Percentiles rank a stretch among this genome's conserved stretches.
phyloP scores from a whole-genome alignment of 2,888 invertebrate species.

The Ischnus inquisitorius region DNA sequence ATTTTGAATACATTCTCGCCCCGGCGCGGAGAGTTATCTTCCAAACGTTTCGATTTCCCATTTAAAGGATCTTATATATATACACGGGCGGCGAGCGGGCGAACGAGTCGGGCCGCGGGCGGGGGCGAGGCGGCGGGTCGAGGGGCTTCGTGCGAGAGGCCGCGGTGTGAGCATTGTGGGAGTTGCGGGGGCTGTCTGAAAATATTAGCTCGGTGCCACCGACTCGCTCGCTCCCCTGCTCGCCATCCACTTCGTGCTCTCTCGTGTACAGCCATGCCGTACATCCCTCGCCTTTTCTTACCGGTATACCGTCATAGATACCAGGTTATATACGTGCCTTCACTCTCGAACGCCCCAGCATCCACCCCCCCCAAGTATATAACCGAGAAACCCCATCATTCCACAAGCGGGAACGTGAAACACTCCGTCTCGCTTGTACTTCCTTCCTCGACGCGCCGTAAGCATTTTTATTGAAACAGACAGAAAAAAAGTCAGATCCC shows the following conservation, averaged over 20 bases:
- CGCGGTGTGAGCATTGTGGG: constrained; percentile 66
- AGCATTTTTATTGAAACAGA: constrained; percentile 63
- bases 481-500: constrained; percentile 2
- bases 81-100: constrained; percentile 73
- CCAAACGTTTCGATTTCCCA: constrained; percentile 85
- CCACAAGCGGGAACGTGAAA: constrained; percentile 43
- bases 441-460: constrained; percentile 41
- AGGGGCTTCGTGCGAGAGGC: constrained; percentile 41
- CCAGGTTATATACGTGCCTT: constrained; percentile 65
- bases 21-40: constrained; percentile 84
- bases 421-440: constrained; percentile 41
- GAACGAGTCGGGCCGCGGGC: constrained; percentile 74
- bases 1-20: constrained; percentile 85
- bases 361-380: constrained; percentile 1
- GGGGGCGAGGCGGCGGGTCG: constrained; percentile 69
- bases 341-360: constrained; percentile 50
- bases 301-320: constrained; percentile 51
- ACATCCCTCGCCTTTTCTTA: constrained; percentile 35
- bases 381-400: constrained; percentile 52
- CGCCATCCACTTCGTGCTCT: constrained; percentile 19
- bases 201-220: constrained; percentile 80
- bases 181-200: constrained; percentile 72
- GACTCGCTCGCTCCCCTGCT: constrained; percentile 57
- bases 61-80: constrained; percentile 84
- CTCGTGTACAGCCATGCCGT: constrained; percentile 24